phyloP scores from a whole-genome alignment of 2,888 invertebrate genomes.

The Drosophila peninsularis region DNA sequence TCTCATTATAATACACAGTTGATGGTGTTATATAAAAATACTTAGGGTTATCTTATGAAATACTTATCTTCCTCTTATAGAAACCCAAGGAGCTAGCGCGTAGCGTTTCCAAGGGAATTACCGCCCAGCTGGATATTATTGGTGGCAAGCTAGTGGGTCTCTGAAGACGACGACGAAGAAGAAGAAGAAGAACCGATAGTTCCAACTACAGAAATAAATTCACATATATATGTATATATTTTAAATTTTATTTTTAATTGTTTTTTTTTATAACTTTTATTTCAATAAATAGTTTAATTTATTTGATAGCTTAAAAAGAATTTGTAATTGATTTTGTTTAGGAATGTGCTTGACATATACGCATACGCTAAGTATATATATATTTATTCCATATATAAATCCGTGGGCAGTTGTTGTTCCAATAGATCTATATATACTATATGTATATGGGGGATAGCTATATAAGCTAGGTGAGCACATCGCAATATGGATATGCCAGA shows the following conservation, averaged over 20 bases:
- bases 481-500: constrained; percentile 74
- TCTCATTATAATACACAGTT: too few species aligned
- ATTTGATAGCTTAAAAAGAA: constrained; percentile 69
- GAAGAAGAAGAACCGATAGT: neutral
- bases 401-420: constrained; percentile 63
- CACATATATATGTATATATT: constrained; percentile 2
- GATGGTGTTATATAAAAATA: neutral
- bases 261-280: constrained; percentile 58
- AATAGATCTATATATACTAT: constrained; percentile 3
- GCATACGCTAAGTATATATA: constrained; percentile 6
- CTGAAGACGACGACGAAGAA: constrained; percentile 39
- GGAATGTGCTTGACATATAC: constrained; percentile 69
- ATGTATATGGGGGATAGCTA: neutral
- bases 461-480: constrained; percentile 64
- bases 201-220: neutral
- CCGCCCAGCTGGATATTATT: constrained; percentile 82
- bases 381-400: constrained; percentile 22
- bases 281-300: constrained; percentile 79
- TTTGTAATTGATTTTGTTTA: constrained; percentile 48
- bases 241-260: neutral
- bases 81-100: constrained; percentile 82
- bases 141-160: constrained; percentile 83
- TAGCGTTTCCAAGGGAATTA: constrained; percentile 82
- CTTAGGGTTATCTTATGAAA: neutral
- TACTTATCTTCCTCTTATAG: constrained; percentile 45